Evolutionary conservation across 2,113 vertebrate species (phyloP).

Genomic region (Silurus glanis): DNA sequence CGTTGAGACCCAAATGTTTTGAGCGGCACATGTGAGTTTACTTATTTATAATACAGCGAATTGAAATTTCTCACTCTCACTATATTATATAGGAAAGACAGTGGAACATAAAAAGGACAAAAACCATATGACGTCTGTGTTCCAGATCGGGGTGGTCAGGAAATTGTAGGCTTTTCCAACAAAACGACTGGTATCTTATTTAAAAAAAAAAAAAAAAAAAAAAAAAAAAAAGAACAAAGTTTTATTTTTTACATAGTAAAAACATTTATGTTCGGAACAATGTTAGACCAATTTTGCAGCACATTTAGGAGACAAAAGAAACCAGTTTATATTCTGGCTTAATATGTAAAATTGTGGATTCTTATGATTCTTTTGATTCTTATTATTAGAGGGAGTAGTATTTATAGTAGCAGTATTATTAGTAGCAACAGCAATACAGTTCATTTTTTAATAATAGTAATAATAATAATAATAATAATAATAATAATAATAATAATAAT

Average conservation of each 20-base stretch:
- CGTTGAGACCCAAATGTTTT: neutral
- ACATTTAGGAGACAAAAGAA: neutral
- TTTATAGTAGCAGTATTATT: neutral
- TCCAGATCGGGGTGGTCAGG: constrained; percentile 2
- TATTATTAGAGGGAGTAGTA: neutral
- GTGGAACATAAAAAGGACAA: neutral
- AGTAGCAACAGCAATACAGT: neutral
- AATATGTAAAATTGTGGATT: neutral
- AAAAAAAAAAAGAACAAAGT: neutral
- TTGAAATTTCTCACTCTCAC: too few relatives aligned
- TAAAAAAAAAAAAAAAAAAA: neutral
- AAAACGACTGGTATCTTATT: neutral
- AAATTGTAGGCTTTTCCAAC: constrained; percentile 6
- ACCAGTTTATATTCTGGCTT: neutral
- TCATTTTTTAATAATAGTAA: neutral
- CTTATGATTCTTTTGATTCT: neutral
- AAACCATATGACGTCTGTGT: neutral
- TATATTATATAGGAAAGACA: neutral
- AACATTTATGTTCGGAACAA: neutral
- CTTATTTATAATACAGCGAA: neutral
- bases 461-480: neutral
- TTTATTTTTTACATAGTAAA: neutral
- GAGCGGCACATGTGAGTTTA: neutral
- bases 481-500: neutral
- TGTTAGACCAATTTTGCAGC: neutral